phyloP scores from a whole-genome alignment of 2,888 invertebrate genomes.

The Subacronicta megacephala region DNA sequence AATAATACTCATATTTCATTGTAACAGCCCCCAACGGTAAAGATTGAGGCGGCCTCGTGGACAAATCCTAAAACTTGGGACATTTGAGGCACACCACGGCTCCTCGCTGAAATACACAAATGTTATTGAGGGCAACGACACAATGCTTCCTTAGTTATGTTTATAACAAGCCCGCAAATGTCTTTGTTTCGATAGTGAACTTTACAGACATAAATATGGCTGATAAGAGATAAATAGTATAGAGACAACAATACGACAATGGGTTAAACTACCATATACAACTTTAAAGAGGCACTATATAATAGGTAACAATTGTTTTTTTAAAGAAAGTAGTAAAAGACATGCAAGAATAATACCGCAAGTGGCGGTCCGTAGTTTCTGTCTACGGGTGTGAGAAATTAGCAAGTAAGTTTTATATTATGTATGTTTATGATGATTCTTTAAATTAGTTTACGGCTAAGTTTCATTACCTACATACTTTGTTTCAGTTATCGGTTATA shows the following conservation, averaged over 20 bases:
- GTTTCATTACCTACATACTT: no score
- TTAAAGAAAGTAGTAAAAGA: no score
- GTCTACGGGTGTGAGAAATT: no score
- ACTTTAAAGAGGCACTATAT: no score
- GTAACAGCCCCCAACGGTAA: conserved; percentile 63
- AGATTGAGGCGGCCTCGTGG: conserved; percentile 61
- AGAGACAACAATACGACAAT: no score
- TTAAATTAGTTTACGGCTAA: no score
- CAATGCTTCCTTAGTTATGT: conserved; percentile 21
- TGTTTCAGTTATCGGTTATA: not conserved
- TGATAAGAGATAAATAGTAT: conserved; percentile 6
- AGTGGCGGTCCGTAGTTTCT: no score
- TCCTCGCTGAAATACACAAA: conserved; percentile 33
- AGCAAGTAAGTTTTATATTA: no score
- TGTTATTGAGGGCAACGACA: conserved; percentile 29
- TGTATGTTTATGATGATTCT: no score
- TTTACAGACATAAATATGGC: conserved; percentile 12
- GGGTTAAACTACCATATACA: no score
- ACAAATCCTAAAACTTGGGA: conserved; percentile 63
- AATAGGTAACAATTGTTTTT: no score
- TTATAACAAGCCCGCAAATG: conserved; percentile 13
- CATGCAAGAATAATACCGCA: no score
- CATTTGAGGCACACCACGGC: conserved; percentile 18
- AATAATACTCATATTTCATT: conserved; percentile 72
- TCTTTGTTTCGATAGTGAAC: conserved; percentile 20